These are phyloP conservation scores for Phylloscopus whistleri DNA, from an alignment of 2,113 vertebrate genomes.

Conservation along the genomic window DNA sequence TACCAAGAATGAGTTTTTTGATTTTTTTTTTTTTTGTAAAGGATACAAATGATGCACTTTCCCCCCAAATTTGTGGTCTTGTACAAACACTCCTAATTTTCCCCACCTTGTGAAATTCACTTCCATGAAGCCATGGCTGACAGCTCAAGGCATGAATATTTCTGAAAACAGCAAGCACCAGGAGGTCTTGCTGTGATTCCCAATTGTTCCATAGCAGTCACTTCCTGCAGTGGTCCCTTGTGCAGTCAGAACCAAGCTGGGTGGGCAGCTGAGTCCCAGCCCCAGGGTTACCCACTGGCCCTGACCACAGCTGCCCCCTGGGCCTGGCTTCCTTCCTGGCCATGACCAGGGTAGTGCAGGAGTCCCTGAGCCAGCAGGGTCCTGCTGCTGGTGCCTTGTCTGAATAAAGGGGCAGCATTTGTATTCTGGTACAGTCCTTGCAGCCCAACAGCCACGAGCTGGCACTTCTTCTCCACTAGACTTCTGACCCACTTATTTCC, in stretches of 20 bases:
- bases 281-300: neutral
- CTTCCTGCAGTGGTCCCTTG: neutral
- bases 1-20: neutral
- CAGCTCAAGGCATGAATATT: neutral
- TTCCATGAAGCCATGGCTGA: neutral
- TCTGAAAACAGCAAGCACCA: neutral
- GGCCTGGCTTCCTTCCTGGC: neutral
- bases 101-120: neutral
- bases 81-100: neutral
- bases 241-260: neutral
- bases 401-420: neutral
- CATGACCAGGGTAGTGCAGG: fast-evolving
- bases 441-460: neutral
- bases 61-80: neutral
- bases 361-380: neutral
- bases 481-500: constrained; percentile 12
- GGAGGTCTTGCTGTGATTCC: neutral
- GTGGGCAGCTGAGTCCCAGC: neutral
- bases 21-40: neutral
- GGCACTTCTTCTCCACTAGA: neutral
- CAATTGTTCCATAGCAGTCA: neutral
- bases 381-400: neutral
- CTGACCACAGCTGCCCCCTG: neutral
- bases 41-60: neutral
- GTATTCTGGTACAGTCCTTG: neutral